Base-by-base conservation (phyloP, 2,797 vertebrate species). In the Rhinoraja longicauda region DNA sequence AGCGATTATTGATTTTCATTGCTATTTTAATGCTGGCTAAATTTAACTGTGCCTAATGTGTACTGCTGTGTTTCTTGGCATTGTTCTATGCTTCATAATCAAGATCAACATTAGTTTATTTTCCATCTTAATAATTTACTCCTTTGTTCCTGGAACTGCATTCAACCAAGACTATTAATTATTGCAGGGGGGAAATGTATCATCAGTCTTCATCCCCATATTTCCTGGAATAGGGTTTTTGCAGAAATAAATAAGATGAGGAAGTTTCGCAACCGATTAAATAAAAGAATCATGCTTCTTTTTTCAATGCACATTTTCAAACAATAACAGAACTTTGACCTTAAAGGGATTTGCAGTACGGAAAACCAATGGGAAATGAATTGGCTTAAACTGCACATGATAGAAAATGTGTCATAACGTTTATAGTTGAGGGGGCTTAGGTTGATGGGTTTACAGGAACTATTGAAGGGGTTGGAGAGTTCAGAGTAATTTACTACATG, bases 171-270 rank as follows among this genome's bases (percentile, higher is more conserved):
- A 91, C 32, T 2, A 88, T 88, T 64, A 91, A 39, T 39, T 53
- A 29, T 73, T 72, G 21, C 32, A 79, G 77, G 3, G 2, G 29
- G 24, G 79, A 24, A 32, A 39, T 9, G 24, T 39, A 32, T 32
- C 32, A 62, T 29, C 59, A 64, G n/a, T 62, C 4, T 72, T 53
- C 67, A 29, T 39, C 91, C 26, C 36, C 36, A 91, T 73, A 24
- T 29, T 73, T 73, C 64, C 67, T 91, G 90, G 90, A 91, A 91
- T 72, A n/a, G n/a, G 24, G 8, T 91, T 9, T 91, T 45, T 91
- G 24, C 7, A 73, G 9, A 70, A 90, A 32, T 32, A 21, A 9
- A 53, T 29, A 91, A 73, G 59, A 59, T 26, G 1, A 15, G 67
- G 21, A 53, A 53, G 13, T 12, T 21, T 36, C 24, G 45, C 64